phyloP scores from a whole-genome alignment of 2,888 invertebrate species.

The Metacarcinus magister region DNA sequence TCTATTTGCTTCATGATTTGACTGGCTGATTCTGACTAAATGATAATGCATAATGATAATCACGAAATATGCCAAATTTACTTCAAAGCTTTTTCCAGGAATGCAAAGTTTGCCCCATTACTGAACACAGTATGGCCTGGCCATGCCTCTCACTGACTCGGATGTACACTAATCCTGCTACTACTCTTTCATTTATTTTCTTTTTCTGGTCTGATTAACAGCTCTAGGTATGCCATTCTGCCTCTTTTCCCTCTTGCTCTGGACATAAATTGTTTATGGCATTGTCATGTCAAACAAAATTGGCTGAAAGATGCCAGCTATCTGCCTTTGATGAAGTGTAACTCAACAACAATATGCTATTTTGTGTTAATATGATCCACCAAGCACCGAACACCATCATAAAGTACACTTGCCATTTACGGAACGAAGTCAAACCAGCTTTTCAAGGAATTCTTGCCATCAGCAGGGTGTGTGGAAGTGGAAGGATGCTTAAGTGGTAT shows the following conservation, averaged over 20 bases:
- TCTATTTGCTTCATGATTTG: conserved; percentile 35
- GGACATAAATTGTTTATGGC: not conserved
- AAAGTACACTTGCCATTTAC: not conserved
- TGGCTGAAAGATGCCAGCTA: not conserved
- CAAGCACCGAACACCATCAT: not conserved
- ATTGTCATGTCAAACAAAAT: not conserved
- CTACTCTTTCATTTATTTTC: not conserved
- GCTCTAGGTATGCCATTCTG: not conserved
- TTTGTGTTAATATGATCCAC: not conserved
- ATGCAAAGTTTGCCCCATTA: conserved; percentile 38
- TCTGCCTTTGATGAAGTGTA: not conserved
- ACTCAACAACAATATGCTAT: not conserved
- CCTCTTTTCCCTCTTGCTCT: not conserved
- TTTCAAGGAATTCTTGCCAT: not conserved
- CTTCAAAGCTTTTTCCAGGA: conserved; percentile 41
- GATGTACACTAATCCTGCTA: conserved; percentile 18
- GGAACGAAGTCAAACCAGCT: not conserved
- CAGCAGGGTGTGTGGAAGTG: not conserved
- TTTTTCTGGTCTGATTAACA: not conserved
- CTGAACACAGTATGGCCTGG: conserved; percentile 15
- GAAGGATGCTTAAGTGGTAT: not conserved
- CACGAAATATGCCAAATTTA: not conserved
- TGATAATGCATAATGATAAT: not conserved
- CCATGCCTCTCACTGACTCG: conserved; percentile 27
- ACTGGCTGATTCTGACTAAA: conserved; percentile 43